Evolutionary conservation across 2,888 invertebrate genomes (phyloP).

Genomic region (Glaucopsyche alexis): DNA sequence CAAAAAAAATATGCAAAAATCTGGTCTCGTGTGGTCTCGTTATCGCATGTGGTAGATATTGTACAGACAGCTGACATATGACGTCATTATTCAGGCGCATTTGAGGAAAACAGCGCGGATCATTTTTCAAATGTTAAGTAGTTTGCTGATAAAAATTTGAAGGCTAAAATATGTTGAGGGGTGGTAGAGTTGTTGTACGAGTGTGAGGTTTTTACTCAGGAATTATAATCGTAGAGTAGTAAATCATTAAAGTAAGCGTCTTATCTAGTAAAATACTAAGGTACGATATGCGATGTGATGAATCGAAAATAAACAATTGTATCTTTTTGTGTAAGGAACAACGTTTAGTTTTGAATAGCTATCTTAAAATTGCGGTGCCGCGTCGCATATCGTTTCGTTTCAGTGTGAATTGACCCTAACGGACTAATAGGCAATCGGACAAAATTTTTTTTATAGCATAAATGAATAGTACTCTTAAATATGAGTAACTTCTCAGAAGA

Average conservation of each 20-base stretch:
- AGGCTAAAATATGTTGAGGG: neutral
- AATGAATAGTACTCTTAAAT: too few relatives aligned
- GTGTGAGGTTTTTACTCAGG: neutral
- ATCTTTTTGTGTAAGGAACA: too few relatives aligned
- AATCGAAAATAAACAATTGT: too few relatives aligned
- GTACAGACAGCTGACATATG: constrained; percentile 10
- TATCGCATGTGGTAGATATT: constrained; percentile 9
- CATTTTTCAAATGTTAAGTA: constrained; percentile 8
- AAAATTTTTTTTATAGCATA: too few relatives aligned
- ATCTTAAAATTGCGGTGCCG: too few relatives aligned
- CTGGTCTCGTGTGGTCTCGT: constrained; percentile 17
- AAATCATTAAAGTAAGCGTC: neutral
- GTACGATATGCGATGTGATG: too few relatives aligned
- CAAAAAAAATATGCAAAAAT: neutral
- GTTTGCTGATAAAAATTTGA: neutral
- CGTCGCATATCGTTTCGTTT: too few relatives aligned
- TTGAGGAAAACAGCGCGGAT: neutral
- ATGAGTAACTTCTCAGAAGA: too few relatives aligned
- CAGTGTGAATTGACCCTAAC: too few relatives aligned
- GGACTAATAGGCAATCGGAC: too few relatives aligned
- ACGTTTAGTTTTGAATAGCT: too few relatives aligned
- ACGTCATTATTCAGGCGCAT: neutral
- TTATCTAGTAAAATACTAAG: too few relatives aligned
- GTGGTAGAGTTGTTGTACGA: neutral
- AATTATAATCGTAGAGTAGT: neutral